Percentiles rank a stretch among this genome's conserved stretches.
Evolutionary conservation across 2,888 invertebrate genomes (phyloP).

Genomic region (Conus canariensis): DNA sequence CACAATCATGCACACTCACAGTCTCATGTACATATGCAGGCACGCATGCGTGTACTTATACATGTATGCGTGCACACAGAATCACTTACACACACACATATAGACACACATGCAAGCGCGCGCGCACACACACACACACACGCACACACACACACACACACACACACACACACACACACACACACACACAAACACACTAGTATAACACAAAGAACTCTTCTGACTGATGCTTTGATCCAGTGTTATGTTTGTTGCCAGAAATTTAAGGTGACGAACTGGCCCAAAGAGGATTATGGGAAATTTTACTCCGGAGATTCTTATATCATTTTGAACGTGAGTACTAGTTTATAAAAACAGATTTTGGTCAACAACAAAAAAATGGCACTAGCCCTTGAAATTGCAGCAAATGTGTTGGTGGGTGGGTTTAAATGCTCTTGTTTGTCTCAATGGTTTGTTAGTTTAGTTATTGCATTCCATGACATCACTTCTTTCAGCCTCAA

Average conservation of each 20-base stretch:
- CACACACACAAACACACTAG: background rate
- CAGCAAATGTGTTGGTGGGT: too few species aligned
- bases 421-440: too few species aligned
- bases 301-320: conserved; percentile 75
- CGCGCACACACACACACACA: background rate
- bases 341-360: background rate
- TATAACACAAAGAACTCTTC: background rate
- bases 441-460: too few species aligned
- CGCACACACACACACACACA: background rate
- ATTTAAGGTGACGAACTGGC: conserved; percentile 72
- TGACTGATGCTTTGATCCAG: background rate
- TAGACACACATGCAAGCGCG: background rate
- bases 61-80: background rate
- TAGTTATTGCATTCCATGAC: too few species aligned
- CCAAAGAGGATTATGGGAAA: conserved; percentile 73
- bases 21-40: background rate
- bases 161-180: background rate
- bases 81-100: conserved; percentile 4
- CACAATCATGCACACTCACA: background rate
- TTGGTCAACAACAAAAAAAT: too few species aligned
- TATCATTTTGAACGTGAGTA: conserved; percentile 73
- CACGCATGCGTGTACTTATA: background rate
- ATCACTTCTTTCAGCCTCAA: too few species aligned
- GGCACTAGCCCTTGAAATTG: too few species aligned
- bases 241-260: conserved; percentile 62